Evolutionary conservation across 2,113 vertebrate genomes (phyloP).

Genomic region (Pontoporia blainvillei): DNA sequence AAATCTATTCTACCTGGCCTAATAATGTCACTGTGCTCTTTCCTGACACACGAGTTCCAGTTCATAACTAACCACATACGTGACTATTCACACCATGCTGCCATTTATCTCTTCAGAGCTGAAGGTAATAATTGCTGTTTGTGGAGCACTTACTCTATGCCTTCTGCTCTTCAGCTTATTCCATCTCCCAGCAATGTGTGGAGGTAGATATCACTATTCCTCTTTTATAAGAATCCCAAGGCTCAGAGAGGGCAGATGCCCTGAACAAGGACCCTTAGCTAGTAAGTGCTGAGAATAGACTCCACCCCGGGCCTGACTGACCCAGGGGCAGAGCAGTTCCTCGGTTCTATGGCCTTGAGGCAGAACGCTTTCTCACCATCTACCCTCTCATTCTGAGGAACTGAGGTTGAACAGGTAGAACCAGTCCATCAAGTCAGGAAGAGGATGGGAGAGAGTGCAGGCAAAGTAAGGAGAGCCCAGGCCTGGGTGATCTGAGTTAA

Average conservation of each 20-base stretch:
- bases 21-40: neutral
- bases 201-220: neutral
- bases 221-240: neutral
- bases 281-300: neutral
- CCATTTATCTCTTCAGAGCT: neutral
- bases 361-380: neutral
- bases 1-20: neutral
- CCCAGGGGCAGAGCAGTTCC: neutral
- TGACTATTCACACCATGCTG: neutral
- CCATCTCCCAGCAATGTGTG: neutral
- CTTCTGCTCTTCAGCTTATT: neutral
- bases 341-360: no score
- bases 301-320: neutral
- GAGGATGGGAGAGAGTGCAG: neutral
- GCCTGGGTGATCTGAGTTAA: neutral
- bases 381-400: neutral
- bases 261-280: neutral
- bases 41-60: neutral
- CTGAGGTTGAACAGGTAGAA: neutral
- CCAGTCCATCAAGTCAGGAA: slow-evolving; percentile 16
- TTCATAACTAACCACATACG: neutral
- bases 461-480: neutral
- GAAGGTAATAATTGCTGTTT: neutral
- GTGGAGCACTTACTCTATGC: neutral
- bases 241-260: neutral